A percentile compares a stretch with the other conserved stretches of the same genome.
These are phyloP conservation scores for Botia kubotai DNA, from an alignment of 2,797 vertebrate species.

Conservation along the genomic window DNA sequence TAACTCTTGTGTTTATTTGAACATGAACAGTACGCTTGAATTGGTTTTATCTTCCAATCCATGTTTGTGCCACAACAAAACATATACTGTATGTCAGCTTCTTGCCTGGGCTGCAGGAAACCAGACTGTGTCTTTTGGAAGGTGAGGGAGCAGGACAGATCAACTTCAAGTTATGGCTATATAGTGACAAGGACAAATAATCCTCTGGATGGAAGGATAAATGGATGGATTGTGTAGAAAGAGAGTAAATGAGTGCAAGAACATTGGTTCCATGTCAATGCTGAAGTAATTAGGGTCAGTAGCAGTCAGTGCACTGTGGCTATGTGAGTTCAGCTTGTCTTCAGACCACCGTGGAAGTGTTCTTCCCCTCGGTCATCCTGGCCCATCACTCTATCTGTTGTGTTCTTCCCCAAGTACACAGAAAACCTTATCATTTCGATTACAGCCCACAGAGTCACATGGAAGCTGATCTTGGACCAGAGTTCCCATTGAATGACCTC, in stretches of 20 bases:
- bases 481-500: slow-evolving; percentile 36
- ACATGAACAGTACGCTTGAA: slow-evolving; percentile 79
- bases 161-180: slow-evolving; percentile 4
- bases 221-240: slow-evolving; percentile 7
- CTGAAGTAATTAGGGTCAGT: slow-evolving; percentile 77
- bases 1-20: slow-evolving; percentile 80
- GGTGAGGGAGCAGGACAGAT: not conserved
- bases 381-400: slow-evolving; percentile 45
- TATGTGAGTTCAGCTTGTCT: slow-evolving; percentile 69
- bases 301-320: slow-evolving; percentile 75
- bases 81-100: slow-evolving; percentile 21
- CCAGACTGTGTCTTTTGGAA: not conserved
- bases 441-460: slow-evolving; percentile 36
- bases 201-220: not conserved
- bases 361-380: slow-evolving; percentile 66
- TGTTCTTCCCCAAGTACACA: slow-evolving; percentile 42
- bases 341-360: slow-evolving; percentile 79
- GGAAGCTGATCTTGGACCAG: slow-evolving; percentile 32
- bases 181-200: not conserved
- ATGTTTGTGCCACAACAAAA: slow-evolving; percentile 44
- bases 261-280: slow-evolving; percentile 77
- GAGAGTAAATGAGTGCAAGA: slow-evolving; percentile 27
- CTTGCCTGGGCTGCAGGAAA: slow-evolving; percentile 6
- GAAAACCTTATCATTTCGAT: slow-evolving; percentile 51
- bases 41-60: slow-evolving; percentile 67